These are phyloP conservation scores for Drosophila jambulina DNA, from an alignment of 1,140 invertebrate genomes.

Conservation along the genomic window DNA sequence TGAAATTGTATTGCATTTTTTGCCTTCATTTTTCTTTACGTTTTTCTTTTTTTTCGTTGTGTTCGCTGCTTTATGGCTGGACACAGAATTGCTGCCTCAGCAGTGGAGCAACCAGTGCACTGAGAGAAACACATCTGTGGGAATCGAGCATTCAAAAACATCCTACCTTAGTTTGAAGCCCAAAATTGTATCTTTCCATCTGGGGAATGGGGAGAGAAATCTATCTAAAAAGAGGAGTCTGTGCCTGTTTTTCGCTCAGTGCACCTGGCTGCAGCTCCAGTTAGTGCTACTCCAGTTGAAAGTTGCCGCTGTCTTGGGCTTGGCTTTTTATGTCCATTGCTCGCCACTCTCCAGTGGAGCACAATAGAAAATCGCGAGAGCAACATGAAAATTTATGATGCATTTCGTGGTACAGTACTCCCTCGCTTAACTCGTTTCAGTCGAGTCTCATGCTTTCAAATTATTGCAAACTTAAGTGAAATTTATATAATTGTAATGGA, in stretches of 20 bases:
- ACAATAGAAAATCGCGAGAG: constrained; percentile 81
- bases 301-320: constrained; percentile 70
- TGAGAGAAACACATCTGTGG: background rate
- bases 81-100: constrained; percentile 72
- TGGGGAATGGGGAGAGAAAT: no score
- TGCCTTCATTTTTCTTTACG: constrained; percentile 1
- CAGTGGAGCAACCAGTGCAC: constrained; percentile 32
- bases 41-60: constrained; percentile 7
- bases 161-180: background rate
- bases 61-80: constrained; percentile 73
- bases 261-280: constrained; percentile 23
- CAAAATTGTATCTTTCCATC: no score
- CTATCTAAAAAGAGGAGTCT: no score
- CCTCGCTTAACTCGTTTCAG: constrained; percentile 52
- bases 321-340: constrained; percentile 62
- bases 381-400: constrained; percentile 82
- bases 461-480: constrained; percentile 66
- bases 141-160: background rate
- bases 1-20: constrained; percentile 80
- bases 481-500: constrained; percentile 81
- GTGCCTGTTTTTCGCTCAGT: constrained; percentile 26
- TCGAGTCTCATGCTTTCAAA: constrained; percentile 53
- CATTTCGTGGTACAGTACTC: constrained; percentile 56
- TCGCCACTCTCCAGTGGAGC: constrained; percentile 33
- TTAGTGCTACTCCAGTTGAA: constrained; percentile 50